Evolutionary conservation across 1,140 invertebrate species (phyloP).

Genomic region (Neuroterus valhalla): DNA sequence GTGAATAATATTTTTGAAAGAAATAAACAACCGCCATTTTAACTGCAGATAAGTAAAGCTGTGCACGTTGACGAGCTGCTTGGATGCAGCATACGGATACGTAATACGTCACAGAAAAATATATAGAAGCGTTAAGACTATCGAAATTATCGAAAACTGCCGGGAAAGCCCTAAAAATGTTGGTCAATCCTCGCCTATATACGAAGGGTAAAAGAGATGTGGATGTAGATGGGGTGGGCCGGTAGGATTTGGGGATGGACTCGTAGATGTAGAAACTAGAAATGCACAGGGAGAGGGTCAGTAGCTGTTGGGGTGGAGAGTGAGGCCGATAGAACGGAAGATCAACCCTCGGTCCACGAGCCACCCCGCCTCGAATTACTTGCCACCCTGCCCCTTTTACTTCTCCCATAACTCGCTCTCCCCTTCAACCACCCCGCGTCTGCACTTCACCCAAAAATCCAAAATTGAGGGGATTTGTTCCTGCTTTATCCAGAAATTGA

Average conservation of each 20-base stretch:
- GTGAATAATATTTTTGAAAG: no score
- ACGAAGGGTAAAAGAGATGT: slow-evolving; percentile 31
- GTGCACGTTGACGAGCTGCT: neutral
- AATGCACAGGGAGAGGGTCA: slow-evolving; percentile 10
- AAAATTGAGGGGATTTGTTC: slow-evolving; percentile 60
- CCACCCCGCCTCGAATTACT: slow-evolving; percentile 55
- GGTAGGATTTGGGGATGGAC: slow-evolving; percentile 35
- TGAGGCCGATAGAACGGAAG: neutral
- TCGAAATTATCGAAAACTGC: neutral
- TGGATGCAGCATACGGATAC: neutral
- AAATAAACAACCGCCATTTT: neutral
- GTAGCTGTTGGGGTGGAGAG: neutral
- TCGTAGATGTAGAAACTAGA: slow-evolving; percentile 32
- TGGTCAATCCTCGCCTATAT: slow-evolving; percentile 46
- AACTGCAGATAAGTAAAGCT: neutral
- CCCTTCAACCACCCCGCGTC: slow-evolving; percentile 10
- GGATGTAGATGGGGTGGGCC: slow-evolving; percentile 39
- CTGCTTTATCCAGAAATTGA: slow-evolving; percentile 26
- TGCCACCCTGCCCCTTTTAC: slow-evolving; percentile 40
- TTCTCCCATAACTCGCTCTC: slow-evolving; percentile 12
- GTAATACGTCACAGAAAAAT: no score
- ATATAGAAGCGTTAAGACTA: no score
- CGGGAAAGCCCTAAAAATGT: slow-evolving; percentile 42
- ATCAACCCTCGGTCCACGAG: slow-evolving; percentile 46
- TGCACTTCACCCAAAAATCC: slow-evolving; percentile 55